phyloP scores from a whole-genome alignment of 1,140 invertebrate species.

The Steinernema khuongi region DNA sequence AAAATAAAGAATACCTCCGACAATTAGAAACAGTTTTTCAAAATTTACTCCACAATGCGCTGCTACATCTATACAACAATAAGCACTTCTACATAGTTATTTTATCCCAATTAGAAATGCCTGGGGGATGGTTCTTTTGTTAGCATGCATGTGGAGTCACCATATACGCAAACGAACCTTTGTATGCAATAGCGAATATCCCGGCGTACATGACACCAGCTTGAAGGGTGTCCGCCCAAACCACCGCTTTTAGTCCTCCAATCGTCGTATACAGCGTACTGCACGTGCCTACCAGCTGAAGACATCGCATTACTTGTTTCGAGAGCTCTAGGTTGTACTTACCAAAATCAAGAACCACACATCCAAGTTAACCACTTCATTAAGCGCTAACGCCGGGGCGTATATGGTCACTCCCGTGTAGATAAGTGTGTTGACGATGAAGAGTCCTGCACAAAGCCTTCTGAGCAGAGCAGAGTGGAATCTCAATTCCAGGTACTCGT shows the following conservation, averaged over 20 bases:
- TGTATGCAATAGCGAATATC: constrained; percentile 12
- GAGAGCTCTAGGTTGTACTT: background rate
- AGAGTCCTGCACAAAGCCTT: background rate
- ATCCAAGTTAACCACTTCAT: constrained; percentile 38
- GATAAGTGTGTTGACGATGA: background rate
- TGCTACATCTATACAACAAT: too few relatives aligned
- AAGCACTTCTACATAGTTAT: too few relatives aligned
- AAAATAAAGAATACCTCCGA: too few relatives aligned
- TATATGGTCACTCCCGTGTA: background rate
- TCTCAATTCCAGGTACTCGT: background rate
- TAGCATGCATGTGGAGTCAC: too few relatives aligned
- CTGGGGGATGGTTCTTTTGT: too few relatives aligned
- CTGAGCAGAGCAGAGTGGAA: background rate
- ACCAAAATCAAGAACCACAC: constrained; percentile 10
- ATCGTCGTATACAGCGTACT: constrained; percentile 14
- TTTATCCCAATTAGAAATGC: too few relatives aligned
- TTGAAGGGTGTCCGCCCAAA: constrained; percentile 20
- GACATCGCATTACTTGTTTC: background rate
- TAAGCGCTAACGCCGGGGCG: constrained; percentile 35
- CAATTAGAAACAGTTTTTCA: too few relatives aligned
- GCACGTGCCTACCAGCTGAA: background rate
- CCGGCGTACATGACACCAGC: constrained; percentile 17
- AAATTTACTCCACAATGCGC: too few relatives aligned
- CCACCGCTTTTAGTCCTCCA: constrained; percentile 18
- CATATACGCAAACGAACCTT: too few relatives aligned